Evolutionary conservation across 2,797 vertebrate species (phyloP), one percentile per base, ranked within the genome.

Genomic region (Parauchenoglanis ngamensis): DNA sequence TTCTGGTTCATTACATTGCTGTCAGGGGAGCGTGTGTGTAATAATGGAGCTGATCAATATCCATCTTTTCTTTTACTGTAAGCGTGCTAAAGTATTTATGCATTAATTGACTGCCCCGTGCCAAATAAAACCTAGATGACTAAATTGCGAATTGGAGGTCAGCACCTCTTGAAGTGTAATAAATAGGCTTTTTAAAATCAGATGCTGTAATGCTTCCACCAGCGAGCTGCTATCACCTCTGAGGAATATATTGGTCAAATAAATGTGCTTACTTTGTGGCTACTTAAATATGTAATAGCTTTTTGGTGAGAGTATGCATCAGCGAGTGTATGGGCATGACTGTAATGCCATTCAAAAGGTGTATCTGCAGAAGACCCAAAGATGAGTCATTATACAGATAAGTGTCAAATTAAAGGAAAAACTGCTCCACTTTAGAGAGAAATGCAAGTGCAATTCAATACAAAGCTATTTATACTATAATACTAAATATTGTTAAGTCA

Each of bases 41-140:
- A 95, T 96, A 96, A 94, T 94, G 93, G 94, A 93, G 93, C 92
- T 88, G 93, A 95, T 96, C 96, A 93, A 96, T 96, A 96, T 88
- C 94, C 94, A 94, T 95, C 93, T 93, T 93, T 93, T 90, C 92
- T 93, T 92, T 96, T 96, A 96, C 95, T 94, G 96, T 96, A 96
- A 96, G 94, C 87, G 92, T 92, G 94, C 93, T 96, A 92, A 96
- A 96, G 95, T 96, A 96, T 96, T 96, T 95, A 96, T 96, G 95
- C 95, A 96, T 96, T 94, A 96, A 96, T 96, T 96, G 95, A 96
- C 95, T 95, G 94, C 89, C 91, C 92, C 90, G 56, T 87, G 93
- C 92, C 93, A 94, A 95, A 95, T 93, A 92, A 93, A 92, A 93
- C 89, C 91, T 90, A 80, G 86, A 73, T 59, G 67, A 90, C 87